Evolutionary conservation across 2,888 invertebrate genomes (phyloP).

Genomic region (Pristionchus maxplancki): DNA sequence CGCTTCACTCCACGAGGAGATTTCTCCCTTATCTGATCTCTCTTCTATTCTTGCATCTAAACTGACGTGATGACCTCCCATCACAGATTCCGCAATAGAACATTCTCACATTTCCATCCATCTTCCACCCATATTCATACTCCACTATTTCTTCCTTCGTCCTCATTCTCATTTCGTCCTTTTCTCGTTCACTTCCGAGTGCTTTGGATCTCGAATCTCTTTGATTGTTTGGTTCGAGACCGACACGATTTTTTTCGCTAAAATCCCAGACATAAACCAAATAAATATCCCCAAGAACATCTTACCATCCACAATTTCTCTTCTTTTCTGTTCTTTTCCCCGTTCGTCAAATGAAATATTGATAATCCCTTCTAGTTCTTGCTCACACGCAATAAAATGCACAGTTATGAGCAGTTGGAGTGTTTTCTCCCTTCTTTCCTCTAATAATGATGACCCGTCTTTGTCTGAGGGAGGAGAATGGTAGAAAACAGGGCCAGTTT

Average conservation of each 20-base stretch:
- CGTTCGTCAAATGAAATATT: constrained; percentile 14
- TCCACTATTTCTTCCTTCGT: neutral
- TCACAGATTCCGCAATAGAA: neutral
- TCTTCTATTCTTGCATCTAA: neutral
- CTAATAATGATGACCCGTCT: constrained; percentile 23
- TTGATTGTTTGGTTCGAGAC: neutral
- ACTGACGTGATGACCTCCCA: neutral
- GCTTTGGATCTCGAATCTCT: neutral
- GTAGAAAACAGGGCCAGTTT: neutral
- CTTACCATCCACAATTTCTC: neutral
- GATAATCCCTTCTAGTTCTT: neutral
- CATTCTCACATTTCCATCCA: neutral
- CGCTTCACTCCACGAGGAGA: constrained; percentile 7
- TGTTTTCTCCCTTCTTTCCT: neutral
- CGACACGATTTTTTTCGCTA: neutral
- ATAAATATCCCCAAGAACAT: neutral
- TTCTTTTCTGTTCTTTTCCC: neutral
- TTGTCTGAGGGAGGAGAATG: neutral
- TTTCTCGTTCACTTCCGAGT: constrained; percentile 17
- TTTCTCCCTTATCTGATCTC: constrained; percentile 20
- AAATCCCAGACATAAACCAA: neutral
- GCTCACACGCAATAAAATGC: neutral
- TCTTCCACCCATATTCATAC: constrained; percentile 5
- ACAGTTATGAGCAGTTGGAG: neutral
- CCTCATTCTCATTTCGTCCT: no score